Evolutionary conservation across 2,888 invertebrate genomes (phyloP), one percentile per base, ranked within the genome.

Genomic region (Nowickia ferox): DNA sequence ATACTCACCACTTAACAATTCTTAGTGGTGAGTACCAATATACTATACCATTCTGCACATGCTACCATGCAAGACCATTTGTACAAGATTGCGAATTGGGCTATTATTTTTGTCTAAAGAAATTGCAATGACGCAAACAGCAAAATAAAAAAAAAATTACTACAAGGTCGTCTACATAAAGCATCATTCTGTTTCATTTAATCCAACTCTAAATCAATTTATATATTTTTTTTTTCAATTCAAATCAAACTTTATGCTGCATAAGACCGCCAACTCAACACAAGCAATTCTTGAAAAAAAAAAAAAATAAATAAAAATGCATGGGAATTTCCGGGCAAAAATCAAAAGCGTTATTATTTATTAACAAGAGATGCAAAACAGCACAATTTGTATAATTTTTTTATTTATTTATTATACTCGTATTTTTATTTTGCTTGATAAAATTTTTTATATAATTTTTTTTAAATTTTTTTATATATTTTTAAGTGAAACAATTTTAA

Each of bases 81-180:
- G n/a, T n/a, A n/a, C n/a, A n/a, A n/a, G n/a, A n/a, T n/a, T n/a
- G n/a, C n/a, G n/a, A n/a, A n/a, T n/a, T n/a, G n/a, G n/a, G n/a
- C n/a, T n/a, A n/a, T n/a, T n/a, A n/a, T n/a, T 57, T 44, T 63
- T n/a, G 42, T 44, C 44, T 22, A 46, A 59, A 68, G 19, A 68
- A 44, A 30, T 44, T 40, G 10, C 19, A 44, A 72, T 71, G 55
- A 72, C 55, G 63, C 57, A 55, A 61, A 65, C 40, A 77, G 11
- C 13, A 55, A 9, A 8, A 63, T n/a, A 8, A 48, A 8, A 10
- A 66, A 66, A 65, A 57, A 65, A 9, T n/a, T n/a, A 2, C 40
- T 53, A 48, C 77, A 77, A 77, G 77, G 77, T 8, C 77, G 59
- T 77, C 77, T 42, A 22, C 68, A 68, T 51, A 9, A 44, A 77